phyloP scores from a whole-genome alignment of 2,113 vertebrate genomes.

The Poeciliopsis retropinna region DNA sequence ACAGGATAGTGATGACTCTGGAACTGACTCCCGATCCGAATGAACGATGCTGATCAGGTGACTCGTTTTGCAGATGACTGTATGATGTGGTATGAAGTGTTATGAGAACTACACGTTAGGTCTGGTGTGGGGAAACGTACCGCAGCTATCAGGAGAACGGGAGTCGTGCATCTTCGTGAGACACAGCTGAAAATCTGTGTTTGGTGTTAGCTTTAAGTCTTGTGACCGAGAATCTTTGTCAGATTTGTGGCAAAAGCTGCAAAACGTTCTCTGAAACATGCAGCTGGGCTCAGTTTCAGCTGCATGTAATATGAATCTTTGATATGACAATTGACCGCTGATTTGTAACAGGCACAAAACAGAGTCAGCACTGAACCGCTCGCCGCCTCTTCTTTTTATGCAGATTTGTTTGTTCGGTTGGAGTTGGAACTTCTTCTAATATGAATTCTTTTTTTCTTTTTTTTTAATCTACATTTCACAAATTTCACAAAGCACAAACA shows the following conservation, averaged over 20 bases:
- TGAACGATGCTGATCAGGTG: not conserved
- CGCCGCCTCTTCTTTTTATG: not conserved
- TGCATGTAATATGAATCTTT: not conserved
- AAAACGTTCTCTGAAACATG: not conserved
- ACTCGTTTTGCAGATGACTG: not conserved
- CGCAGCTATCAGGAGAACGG: not conserved
- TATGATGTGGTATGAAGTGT: not conserved
- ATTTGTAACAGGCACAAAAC: not conserved
- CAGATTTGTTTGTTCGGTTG: not conserved
- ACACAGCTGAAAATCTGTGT: not conserved
- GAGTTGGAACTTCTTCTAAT: not conserved
- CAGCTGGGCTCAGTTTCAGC: not conserved
- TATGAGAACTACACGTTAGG: not conserved
- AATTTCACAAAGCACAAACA: slow-evolving; percentile 6
- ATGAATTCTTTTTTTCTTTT: not conserved
- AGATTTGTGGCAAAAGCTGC: not conserved
- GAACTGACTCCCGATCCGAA: not conserved
- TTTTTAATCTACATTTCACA: not conserved
- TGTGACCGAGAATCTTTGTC: not conserved
- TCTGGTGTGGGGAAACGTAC: not conserved
- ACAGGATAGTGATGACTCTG: not conserved
- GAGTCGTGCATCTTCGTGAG: not conserved
- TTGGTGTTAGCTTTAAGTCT: not conserved
- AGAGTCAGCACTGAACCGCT: not conserved
- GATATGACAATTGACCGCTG: not conserved